phyloP scores from a whole-genome alignment of 2,888 invertebrate species.

The Copidosoma aretas region DNA sequence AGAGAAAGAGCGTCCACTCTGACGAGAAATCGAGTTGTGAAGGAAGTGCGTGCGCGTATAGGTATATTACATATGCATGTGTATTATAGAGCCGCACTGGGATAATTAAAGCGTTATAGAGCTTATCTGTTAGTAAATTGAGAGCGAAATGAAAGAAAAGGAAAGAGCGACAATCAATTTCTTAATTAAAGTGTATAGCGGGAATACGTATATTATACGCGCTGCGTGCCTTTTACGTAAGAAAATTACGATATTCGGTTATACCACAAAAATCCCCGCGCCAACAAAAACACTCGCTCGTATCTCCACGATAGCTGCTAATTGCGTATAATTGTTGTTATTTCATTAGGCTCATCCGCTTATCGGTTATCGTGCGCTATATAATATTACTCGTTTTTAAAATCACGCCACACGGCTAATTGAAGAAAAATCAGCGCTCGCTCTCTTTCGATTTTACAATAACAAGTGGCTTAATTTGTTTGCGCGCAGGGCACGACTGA shows the following conservation, averaged over 20 bases:
- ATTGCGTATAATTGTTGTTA: background rate
- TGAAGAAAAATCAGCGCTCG: background rate
- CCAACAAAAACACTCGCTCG: background rate
- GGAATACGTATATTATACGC: no score
- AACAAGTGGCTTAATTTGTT: background rate
- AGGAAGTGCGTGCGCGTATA: background rate
- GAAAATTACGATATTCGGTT: background rate
- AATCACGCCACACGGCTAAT: background rate
- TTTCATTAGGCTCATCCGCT: background rate
- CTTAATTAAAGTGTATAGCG: background rate
- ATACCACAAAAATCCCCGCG: background rate
- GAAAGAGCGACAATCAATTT: background rate
- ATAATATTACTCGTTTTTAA: background rate
- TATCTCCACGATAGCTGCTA: background rate
- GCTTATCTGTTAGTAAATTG: no score
- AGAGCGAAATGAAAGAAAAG: background rate
- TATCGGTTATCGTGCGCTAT: background rate
- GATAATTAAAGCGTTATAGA: no score
- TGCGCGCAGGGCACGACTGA: background rate
- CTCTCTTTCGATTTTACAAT: background rate
- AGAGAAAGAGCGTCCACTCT: background rate
- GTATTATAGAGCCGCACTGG: background rate
- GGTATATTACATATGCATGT: background rate
- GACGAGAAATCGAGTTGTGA: background rate
- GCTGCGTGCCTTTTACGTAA: conserved; percentile 12